These are phyloP conservation scores for Erpetoichthys calabaricus DNA, from an alignment of 2,797 vertebrate species.

Conservation along the genomic window DNA sequence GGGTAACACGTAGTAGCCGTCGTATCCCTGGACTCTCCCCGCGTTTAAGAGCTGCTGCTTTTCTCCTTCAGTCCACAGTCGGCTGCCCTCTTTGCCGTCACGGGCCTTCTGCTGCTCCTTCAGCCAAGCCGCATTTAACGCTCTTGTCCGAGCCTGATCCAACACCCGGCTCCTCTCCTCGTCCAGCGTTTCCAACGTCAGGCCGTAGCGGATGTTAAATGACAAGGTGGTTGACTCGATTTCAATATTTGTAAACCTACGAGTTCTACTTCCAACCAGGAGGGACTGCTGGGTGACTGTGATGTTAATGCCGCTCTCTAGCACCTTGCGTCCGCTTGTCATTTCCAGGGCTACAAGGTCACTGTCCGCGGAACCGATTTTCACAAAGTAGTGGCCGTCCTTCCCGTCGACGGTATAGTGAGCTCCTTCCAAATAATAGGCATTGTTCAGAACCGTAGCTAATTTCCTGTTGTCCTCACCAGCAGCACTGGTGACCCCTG, in stretches of 20 bases:
- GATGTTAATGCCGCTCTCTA: slow-evolving; percentile 84
- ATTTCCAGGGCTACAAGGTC: slow-evolving; percentile 85
- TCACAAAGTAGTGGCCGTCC: slow-evolving; percentile 93
- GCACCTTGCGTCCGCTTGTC: slow-evolving; percentile 76
- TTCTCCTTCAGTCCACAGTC: slow-evolving; percentile 94
- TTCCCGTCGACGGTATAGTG: slow-evolving; percentile 89
- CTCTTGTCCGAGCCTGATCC: slow-evolving; percentile 85
- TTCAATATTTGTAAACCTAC: slow-evolving; percentile 88
- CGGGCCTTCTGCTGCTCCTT: slow-evolving; percentile 84
- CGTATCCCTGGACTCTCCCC: slow-evolving; percentile 89
- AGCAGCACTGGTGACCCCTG: slow-evolving; percentile 70
- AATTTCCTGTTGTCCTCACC: slow-evolving; percentile 89
- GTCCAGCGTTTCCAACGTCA: slow-evolving; percentile 72
- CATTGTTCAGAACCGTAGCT: slow-evolving; percentile 78
- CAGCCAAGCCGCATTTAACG: slow-evolving; percentile 78
- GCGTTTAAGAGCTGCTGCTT: slow-evolving; percentile 85
- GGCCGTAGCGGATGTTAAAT: slow-evolving; percentile 82
- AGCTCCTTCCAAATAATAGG: slow-evolving; percentile 85
- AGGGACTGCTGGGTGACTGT: slow-evolving; percentile 64
- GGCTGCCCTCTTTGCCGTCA: slow-evolving; percentile 86
- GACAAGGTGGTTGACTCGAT: slow-evolving; percentile 72
- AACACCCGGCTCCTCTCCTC: slow-evolving; percentile 86
- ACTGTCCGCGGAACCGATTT: slow-evolving; percentile 78
- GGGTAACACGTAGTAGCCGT: slow-evolving; percentile 92
- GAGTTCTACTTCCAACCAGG: slow-evolving; percentile 76